Percentiles rank a stretch among this genome's conserved stretches.
Evolutionary conservation across 2,113 vertebrate genomes (phyloP).

Genomic region (Cynopterus brachyotis): DNA sequence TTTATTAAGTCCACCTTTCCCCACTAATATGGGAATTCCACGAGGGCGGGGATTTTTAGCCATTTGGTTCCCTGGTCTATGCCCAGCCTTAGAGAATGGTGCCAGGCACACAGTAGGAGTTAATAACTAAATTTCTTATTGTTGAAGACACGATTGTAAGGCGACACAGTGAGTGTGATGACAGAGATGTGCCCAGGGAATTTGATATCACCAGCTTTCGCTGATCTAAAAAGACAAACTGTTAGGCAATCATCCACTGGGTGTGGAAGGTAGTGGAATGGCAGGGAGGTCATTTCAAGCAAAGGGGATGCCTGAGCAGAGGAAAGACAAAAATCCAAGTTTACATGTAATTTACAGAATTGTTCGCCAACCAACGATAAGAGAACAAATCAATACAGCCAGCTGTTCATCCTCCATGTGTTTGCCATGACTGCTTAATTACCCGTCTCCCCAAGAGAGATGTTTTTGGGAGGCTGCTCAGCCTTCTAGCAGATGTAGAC

Average conservation of each 20-base stretch:
- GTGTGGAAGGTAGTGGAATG: not conserved
- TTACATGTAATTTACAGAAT: constrained; percentile 54
- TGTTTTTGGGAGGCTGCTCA: constrained; percentile 37
- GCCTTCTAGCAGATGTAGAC: constrained; percentile 36
- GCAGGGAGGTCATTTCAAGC: not conserved
- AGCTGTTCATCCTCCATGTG: constrained; percentile 56
- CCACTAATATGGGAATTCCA: not conserved
- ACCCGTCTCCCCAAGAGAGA: constrained; percentile 51
- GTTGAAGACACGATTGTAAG: not conserved
- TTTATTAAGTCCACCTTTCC: not conserved
- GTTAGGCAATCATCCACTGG: not conserved
- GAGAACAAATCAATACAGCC: constrained; percentile 58
- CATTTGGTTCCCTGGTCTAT: not conserved
- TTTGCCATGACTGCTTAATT: constrained; percentile 70
- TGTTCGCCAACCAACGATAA: constrained; percentile 46
- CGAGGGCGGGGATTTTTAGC: not conserved
- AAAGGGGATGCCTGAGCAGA: not conserved
- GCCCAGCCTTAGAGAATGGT: not conserved
- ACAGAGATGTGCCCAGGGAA: not conserved
- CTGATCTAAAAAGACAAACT: not conserved
- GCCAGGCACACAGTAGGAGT: not conserved
- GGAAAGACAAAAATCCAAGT: not conserved
- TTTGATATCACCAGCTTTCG: not conserved
- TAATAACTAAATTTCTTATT: not conserved
- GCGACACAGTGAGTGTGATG: not conserved